phyloP scores from a whole-genome alignment of 2,113 vertebrate genomes.

The Herpailurus yagouaroundi region DNA sequence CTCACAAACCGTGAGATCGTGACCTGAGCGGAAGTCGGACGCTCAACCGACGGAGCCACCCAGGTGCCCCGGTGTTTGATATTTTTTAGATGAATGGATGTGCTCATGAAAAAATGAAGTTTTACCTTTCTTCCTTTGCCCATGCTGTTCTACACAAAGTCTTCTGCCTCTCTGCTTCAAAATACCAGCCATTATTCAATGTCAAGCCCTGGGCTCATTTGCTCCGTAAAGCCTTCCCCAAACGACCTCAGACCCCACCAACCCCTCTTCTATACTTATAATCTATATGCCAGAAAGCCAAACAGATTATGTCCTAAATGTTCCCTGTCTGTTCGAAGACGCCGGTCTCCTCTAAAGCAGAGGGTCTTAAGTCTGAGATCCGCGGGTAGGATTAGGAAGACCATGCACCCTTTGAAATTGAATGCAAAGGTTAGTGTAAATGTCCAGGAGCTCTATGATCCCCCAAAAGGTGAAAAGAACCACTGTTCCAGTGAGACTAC shows the following conservation, averaged over 20 bases:
- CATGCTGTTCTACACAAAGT: neutral
- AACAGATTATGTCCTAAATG: neutral
- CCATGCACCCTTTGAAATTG: neutral
- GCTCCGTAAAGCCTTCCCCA: constrained; percentile 11
- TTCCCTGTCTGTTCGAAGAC: neutral
- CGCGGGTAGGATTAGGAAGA: neutral
- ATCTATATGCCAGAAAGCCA: neutral
- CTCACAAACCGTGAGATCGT: no score
- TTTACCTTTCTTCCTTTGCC: neutral
- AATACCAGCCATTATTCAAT: neutral
- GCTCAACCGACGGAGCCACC: no score
- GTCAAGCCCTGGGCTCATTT: constrained; percentile 30
- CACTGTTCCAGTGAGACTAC: neutral
- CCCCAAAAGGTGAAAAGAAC: neutral
- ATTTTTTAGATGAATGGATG: neutral
- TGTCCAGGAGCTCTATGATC: neutral
- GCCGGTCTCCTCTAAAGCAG: neutral
- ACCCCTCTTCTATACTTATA: neutral
- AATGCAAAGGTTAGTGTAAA: neutral
- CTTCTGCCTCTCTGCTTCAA: neutral
- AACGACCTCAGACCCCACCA: neutral
- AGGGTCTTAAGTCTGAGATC: neutral
- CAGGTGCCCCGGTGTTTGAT: neutral
- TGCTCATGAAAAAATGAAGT: neutral
- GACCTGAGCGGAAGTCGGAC: no score